Percentiles rank a stretch among this genome's conserved stretches.
These are phyloP conservation scores for Pediacus dermestoides DNA, from an alignment of 2,888 invertebrate species.

Conservation along the genomic window DNA sequence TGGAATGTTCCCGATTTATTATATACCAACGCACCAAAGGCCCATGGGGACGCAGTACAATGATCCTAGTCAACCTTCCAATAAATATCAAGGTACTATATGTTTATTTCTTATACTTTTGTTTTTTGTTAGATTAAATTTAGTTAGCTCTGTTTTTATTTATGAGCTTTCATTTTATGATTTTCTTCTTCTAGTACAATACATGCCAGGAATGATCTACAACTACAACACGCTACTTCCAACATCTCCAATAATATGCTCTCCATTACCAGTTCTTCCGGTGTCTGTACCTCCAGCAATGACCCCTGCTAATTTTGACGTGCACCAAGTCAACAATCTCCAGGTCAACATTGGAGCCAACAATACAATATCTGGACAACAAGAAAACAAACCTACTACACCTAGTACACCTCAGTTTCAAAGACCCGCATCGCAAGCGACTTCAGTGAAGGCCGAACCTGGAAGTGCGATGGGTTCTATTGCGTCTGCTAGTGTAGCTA, in stretches of 20 bases:
- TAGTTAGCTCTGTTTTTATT: too few species aligned
- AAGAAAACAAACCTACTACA: slow-evolving; percentile 31
- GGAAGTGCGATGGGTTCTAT: slow-evolving; percentile 52
- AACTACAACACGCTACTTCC: slow-evolving; percentile 53
- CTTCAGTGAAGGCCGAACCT: slow-evolving; percentile 56
- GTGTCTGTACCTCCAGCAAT: slow-evolving; percentile 37
- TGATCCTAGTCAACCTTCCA: slow-evolving; percentile 16
- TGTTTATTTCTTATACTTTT: too few species aligned
- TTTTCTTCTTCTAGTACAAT: slow-evolving; percentile 54
- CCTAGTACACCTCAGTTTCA: slow-evolving; percentile 37
- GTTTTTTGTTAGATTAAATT: too few species aligned
- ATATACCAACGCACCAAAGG: slow-evolving; percentile 49
- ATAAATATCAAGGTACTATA: slow-evolving; percentile 35
- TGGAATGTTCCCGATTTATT: slow-evolving; percentile 57
- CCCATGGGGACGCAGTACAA: slow-evolving; percentile 17
- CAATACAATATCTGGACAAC: slow-evolving; percentile 13
- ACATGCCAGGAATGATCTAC: slow-evolving; percentile 59
- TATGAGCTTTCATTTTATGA: slow-evolving; percentile 8
- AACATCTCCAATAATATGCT: slow-evolving; percentile 60
- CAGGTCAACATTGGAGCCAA: slow-evolving; percentile 12
- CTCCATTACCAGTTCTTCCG: slow-evolving; percentile 51
- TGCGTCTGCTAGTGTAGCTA: slow-evolving; percentile 47
- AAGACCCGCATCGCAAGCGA: slow-evolving; percentile 54
- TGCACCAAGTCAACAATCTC: slow-evolving; percentile 18
- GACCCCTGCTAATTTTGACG: slow-evolving; percentile 19